Evolutionary conservation across 2,888 invertebrate species (phyloP), one percentile per base, ranked within the genome.

Genomic region (Drosophila borborema): DNA sequence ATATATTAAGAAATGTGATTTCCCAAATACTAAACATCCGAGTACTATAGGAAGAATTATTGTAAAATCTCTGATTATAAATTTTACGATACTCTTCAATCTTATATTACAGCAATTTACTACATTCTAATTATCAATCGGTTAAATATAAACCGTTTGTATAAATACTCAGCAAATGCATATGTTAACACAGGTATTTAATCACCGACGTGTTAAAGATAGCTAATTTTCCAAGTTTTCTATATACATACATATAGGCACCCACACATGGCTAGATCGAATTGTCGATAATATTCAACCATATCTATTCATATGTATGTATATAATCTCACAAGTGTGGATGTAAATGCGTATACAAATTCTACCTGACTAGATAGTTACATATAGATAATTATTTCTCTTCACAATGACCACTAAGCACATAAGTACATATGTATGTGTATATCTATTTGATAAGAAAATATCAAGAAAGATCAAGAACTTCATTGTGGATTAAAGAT

Each of bases 381-480:
- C 40, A 23, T 54, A 40, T 16, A 54, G 40, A 38, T 54, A 23
- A 36, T 54, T 40, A n/a, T 54, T 20, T 20, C 38, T 23, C 51
- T 49, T 10, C 12, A 34, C 49, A 34, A 31, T 31, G 28, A 49
- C 3, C 31, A 28, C 34, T 18, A 18, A 36, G 38, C 38, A 38
- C 16, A 54, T 38, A 38, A 10, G 20, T 54, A 23, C 9, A 23
- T 10, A n/a, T 40, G 54, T 54, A 54, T 54, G n/a, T 10, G 38
- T 23, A 10, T 23, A 38, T 36, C 20, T 18, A 34, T 38, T 18
- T 34, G 54, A 54, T 51, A 51, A 51, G 51, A 51, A 51, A 36
- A 51, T 51, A 51, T 51, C 51, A 51, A 51, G 34, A 51, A 18
- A 51, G 51, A 51, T 51, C 51, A 51, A 51, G 51, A 51, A 51